phyloP scores from a whole-genome alignment of 1,140 invertebrate genomes.

The Lepidurus couesii region DNA sequence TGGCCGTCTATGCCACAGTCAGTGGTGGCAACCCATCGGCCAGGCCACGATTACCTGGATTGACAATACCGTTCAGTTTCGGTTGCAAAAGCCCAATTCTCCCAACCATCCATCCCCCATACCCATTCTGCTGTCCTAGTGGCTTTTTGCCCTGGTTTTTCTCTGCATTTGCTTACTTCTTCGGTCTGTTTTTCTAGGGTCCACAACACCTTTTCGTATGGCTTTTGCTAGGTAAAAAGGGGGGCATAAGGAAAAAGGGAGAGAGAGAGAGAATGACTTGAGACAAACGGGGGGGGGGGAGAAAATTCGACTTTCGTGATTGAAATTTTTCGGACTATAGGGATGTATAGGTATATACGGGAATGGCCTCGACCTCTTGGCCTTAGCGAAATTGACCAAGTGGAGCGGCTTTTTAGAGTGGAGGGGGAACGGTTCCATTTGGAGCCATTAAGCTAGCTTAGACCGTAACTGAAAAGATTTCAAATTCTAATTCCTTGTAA shows the following conservation, averaged over 20 bases:
- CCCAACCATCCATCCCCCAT: background rate
- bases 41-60: constrained; percentile 4
- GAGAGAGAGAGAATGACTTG: background rate
- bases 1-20: no score
- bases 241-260: no score
- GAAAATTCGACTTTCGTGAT: background rate
- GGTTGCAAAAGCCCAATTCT: background rate
- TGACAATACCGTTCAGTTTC: constrained; percentile 2
- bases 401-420: background rate
- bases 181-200: no score
- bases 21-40: background rate
- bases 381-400: constrained; percentile 17
- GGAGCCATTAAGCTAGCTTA: background rate
- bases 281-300: background rate
- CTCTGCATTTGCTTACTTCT: background rate
- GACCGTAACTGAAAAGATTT: background rate
- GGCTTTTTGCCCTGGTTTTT: background rate
- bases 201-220: no score
- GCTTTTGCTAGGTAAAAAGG: no score
- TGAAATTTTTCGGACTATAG: background rate
- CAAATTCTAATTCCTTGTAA: background rate
- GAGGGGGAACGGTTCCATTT: background rate
- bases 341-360: background rate
- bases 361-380: background rate
- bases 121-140: background rate